Percentiles rank a stretch among this genome's conserved stretches.
These are phyloP conservation scores for Selene dorsalis DNA, from an alignment of 2,797 vertebrate genomes.

Conservation along the genomic window DNA sequence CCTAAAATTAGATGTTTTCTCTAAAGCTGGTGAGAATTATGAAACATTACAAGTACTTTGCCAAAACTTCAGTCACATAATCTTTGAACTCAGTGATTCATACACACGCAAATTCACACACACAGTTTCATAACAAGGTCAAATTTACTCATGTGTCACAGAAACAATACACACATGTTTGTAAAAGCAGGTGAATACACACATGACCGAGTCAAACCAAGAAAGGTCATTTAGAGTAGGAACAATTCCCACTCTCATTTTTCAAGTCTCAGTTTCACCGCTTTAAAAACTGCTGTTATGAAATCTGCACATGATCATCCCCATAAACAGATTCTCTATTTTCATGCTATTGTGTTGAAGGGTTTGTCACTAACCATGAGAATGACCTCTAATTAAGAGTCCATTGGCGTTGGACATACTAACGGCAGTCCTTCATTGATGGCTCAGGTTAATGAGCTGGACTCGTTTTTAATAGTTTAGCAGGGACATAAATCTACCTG, in stretches of 20 bases:
- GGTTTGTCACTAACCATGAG: constrained; percentile 15
- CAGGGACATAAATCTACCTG: constrained; percentile 44
- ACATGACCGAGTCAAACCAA: not conserved
- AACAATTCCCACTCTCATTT: constrained; percentile 3
- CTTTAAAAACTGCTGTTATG: not conserved
- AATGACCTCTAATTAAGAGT: constrained; percentile 26
- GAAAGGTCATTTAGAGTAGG: not conserved
- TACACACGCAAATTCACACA: not conserved
- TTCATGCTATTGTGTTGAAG: not conserved
- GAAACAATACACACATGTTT: not conserved
- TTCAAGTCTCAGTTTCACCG: constrained; percentile 12
- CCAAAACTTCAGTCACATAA: not conserved
- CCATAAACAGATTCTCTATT: not conserved
- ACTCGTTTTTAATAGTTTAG: constrained; percentile 30
- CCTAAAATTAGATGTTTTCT: not conserved
- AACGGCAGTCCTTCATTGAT: constrained; percentile 39
- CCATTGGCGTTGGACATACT: not conserved
- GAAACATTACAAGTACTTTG: not conserved
- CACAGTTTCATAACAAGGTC: not conserved
- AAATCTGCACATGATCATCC: not conserved
- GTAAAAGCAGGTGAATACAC: not conserved
- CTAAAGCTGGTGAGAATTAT: not conserved
- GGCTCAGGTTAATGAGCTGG: constrained; percentile 40
- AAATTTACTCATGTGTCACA: not conserved
- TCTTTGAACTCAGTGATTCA: constrained; percentile 12